Evolutionary conservation across 2,797 vertebrate species (phyloP).

Genomic region (Geotrypetes seraphini): DNA sequence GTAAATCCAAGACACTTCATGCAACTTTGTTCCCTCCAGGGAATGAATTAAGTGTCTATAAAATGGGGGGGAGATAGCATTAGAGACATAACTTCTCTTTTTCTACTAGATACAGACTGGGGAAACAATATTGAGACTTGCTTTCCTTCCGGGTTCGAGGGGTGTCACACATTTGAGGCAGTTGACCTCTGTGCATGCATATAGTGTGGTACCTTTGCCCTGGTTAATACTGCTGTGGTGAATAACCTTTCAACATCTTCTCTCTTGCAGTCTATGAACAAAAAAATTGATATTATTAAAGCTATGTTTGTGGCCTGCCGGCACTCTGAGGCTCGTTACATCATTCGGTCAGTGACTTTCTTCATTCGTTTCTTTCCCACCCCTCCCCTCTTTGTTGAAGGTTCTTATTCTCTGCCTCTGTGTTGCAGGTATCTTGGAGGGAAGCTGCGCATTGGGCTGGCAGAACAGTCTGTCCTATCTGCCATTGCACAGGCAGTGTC

Average conservation of each 20-base stretch:
- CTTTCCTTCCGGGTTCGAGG: no score
- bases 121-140: no score
- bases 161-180: no score
- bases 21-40: neutral
- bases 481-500: slow-evolving; percentile 76
- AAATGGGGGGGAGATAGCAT: neutral
- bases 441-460: slow-evolving; percentile 80
- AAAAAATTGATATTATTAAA: slow-evolving; percentile 90
- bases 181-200: no score
- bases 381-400: no score
- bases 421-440: slow-evolving; percentile 72
- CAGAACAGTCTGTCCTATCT: slow-evolving; percentile 76
- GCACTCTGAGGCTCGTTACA: slow-evolving; percentile 79
- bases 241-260: no score
- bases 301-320: slow-evolving; percentile 84
- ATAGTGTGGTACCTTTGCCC: no score
- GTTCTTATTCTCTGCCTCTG: neutral
- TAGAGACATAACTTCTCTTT: no score
- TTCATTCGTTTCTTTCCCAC: neutral
- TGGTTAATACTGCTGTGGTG: no score
- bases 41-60: no score
- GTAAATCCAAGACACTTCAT: no score
- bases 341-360: slow-evolving; percentile 62
- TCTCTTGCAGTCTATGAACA: slow-evolving; percentile 73
- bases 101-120: no score